Conservation (phyloP, 1,140 invertebrate species). For the Cephus cinctus region DNA sequence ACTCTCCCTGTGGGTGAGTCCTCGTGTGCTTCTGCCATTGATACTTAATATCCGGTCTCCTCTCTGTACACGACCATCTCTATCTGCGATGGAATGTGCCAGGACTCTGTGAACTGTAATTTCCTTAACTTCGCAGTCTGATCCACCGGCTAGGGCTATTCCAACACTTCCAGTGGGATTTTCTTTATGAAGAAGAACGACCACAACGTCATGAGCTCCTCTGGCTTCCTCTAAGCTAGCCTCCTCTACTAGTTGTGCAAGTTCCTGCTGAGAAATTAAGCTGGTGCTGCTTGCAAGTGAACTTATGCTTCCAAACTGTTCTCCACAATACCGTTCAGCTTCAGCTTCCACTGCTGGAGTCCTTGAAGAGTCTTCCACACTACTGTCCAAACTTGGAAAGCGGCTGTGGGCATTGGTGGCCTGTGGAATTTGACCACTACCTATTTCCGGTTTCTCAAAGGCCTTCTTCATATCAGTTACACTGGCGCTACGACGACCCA, state of each 20-base stretch:
- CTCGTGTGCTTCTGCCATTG: constrained; percentile 80
- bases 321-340: constrained; percentile 36
- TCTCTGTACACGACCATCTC: constrained; percentile 80
- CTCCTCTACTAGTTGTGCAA: constrained; percentile 65
- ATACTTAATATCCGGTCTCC: constrained; percentile 87
- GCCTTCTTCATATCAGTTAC: constrained; percentile 64
- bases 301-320: constrained; percentile 65
- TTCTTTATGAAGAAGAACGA: constrained; percentile 64
- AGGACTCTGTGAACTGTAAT: constrained; percentile 88
- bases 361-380: constrained; percentile 35
- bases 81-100: constrained; percentile 79
- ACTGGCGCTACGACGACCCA: constrained; percentile 46
- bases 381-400: constrained; percentile 45
- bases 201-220: constrained; percentile 57
- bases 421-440: neutral
- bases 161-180: constrained; percentile 75
- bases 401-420: constrained; percentile 28
- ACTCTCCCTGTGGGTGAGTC: constrained; percentile 81
- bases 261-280: constrained; percentile 65
- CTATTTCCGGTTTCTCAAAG: constrained; percentile 61
- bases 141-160: constrained; percentile 82
- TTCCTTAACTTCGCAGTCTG: constrained; percentile 87
- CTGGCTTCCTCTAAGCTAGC: constrained; percentile 61
- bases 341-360: constrained; percentile 19
- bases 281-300: constrained; percentile 65